A percentile compares a stretch with the other conserved stretches of the same genome.
Evolutionary conservation across 2,888 invertebrate genomes (phyloP).

Genomic region (Philonicus albiceps): DNA sequence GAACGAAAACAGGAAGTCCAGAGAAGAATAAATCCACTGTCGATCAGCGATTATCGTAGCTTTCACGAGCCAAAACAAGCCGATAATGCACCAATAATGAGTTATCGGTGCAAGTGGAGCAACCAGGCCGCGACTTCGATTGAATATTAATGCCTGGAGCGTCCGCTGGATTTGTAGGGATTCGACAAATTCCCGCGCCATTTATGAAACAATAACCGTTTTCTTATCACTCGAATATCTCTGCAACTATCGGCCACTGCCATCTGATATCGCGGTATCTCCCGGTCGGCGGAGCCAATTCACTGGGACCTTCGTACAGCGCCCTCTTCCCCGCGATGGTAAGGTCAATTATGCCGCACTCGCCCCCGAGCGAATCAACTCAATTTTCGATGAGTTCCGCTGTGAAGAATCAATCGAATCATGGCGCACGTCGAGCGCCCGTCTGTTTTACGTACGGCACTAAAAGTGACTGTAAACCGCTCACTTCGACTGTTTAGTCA

Average conservation of each 20-base stretch:
- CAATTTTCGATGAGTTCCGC: neutral
- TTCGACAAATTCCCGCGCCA: neutral
- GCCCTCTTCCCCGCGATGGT: neutral
- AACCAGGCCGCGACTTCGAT: neutral
- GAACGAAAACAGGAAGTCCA: neutral
- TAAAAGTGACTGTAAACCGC: neutral
- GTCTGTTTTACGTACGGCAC: neutral
- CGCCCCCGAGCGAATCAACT: neutral
- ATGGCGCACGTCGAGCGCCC: neutral
- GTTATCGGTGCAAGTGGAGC: neutral
- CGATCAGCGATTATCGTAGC: neutral
- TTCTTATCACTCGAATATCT: conserved; percentile 9
- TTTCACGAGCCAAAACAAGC: neutral
- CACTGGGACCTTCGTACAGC: neutral
- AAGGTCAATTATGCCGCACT: neutral
- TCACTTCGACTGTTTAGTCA: conserved; percentile 44
- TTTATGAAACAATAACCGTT: conserved; percentile 25
- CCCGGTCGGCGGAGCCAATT: neutral
- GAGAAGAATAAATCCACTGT: neutral
- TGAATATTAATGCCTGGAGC: neutral
- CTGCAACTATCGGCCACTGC: neutral
- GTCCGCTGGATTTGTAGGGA: neutral
- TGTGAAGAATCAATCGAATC: conserved; percentile 4
- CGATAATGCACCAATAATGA: neutral
- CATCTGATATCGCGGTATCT: neutral